Evolutionary conservation across 2,113 vertebrate genomes (phyloP), one percentile per base, ranked within the genome.

Genomic region (Peromyscus polionotus): DNA sequence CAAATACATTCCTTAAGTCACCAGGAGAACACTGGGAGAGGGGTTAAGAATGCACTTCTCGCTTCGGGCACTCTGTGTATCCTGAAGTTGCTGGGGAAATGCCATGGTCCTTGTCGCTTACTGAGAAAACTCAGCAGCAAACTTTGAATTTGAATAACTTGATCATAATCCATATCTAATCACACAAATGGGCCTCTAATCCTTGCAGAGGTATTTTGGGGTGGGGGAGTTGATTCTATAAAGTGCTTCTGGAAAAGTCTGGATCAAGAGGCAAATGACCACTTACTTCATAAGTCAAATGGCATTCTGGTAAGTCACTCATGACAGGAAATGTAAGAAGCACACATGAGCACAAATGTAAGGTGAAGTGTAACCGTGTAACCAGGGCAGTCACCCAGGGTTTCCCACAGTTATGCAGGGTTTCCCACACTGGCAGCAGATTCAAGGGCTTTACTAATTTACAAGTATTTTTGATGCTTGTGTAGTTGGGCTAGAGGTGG

Each of bases 81-180:
- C 33, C 59, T 51, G 14, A 54, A 48, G 36, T 36, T 65, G 48
- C 87, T 65, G 7, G 42, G 42, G n/a, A 94, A 92, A 91, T 68
- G 5, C 7, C 13, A 2, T 13, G 5, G 42, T 19, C 59, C 59
- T 79, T 48, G 77, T n/a, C 95, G 83, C 79, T 85, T 81, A 33
- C 26, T 57, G 42, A 83, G 90, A 42, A 96, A 96, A 95, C 88
- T 90, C 90, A 91, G 85, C 93, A 36, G 19, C 75, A 68, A 92
- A 80, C 76, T 94, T 86, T 28, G 8, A 54, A 83, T 59, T 75
- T 93, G 42, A 54, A 42, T 95, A 80, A 84, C 45, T 92, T 93
- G 28, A 75, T 84, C 67, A 90, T 77, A 80, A 94, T 83, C 68
- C 48, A 76, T 75, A 95, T 45, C 90, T 88, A 88, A 96, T 93